A percentile compares a stretch with the other conserved stretches of the same genome.
Evolutionary conservation across 2,888 invertebrate genomes (phyloP).

Genomic region (Pegoplata infirma): DNA sequence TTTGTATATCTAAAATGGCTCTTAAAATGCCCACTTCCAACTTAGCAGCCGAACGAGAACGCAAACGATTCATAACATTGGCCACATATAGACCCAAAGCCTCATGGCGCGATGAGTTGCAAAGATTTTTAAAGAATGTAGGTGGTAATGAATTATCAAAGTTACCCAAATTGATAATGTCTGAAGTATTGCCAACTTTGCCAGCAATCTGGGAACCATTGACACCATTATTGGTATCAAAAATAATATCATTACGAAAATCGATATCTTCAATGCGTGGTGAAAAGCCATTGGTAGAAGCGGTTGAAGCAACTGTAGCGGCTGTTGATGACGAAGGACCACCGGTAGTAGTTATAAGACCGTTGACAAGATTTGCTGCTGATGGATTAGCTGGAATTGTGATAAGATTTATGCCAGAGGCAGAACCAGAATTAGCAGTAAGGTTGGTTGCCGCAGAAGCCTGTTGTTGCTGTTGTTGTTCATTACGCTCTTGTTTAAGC

Average conservation of each 20-base stretch:
- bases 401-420: conserved; percentile 73
- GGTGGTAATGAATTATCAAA: conserved; percentile 75
- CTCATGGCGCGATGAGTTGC: conserved; percentile 75
- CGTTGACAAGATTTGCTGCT: conserved; percentile 65
- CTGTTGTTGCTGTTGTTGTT: conserved; percentile 40
- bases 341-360: conserved; percentile 51
- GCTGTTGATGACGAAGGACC: conserved; percentile 67
- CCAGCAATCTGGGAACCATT: conserved; percentile 40
- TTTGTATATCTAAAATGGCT: conserved; percentile 75
- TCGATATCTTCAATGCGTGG: conserved; percentile 74
- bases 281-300: conserved; percentile 74
- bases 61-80: conserved; percentile 76
- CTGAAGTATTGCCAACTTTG: conserved; percentile 55
- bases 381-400: conserved; percentile 71
- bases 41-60: conserved; percentile 71
- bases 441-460: too few relatives aligned
- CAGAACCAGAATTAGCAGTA: conserved; percentile 59
- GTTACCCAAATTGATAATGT: conserved; percentile 75
- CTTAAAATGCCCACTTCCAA: conserved; percentile 75
- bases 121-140: conserved; percentile 76
- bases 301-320: conserved; percentile 70
- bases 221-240: conserved; percentile 66
- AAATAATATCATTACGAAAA: conserved; percentile 75
- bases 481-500: conserved; percentile 72
- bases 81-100: conserved; percentile 76